A percentile compares a stretch with the other conserved stretches of the same genome.
Conservation (phyloP, 2,888 invertebrate species). For the Drosophila anomelani region DNA sequence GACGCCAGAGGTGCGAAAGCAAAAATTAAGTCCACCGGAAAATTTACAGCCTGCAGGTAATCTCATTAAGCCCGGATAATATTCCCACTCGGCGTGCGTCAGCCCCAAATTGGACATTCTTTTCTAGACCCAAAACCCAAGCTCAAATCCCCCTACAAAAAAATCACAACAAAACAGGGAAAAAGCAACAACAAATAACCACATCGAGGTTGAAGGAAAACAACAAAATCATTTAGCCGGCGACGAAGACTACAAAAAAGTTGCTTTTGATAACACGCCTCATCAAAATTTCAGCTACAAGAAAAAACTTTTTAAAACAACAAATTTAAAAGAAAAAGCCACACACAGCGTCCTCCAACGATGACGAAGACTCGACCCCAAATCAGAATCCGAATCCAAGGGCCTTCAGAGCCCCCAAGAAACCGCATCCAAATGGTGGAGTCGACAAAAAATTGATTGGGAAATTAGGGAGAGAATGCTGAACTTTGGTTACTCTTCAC, state of each 20-base stretch:
- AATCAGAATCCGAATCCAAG: constrained; percentile 10
- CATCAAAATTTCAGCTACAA: constrained; percentile 76
- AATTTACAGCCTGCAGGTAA: constrained; percentile 74
- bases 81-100: constrained; percentile 58
- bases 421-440: constrained; percentile 37
- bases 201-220: constrained; percentile 11
- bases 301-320: constrained; percentile 75
- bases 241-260: constrained; percentile 46
- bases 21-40: constrained; percentile 61
- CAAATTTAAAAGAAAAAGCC: constrained; percentile 49
- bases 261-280: constrained; percentile 65
- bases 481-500: constrained; percentile 10
- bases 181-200: constrained; percentile 27
- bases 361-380: constrained; percentile 19
- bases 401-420: constrained; percentile 26
- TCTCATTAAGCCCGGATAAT: constrained; percentile 70
- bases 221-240: constrained; percentile 34
- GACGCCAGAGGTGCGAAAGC: constrained; percentile 57
- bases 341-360: constrained; percentile 44
- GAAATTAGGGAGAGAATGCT: neutral
- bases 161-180: constrained; percentile 12
- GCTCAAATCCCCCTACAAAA: constrained; percentile 9
- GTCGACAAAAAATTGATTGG: constrained; percentile 18
- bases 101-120: constrained; percentile 63
- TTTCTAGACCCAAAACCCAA: constrained; percentile 24